Evolutionary conservation across 2,888 invertebrate species (phyloP).

Genomic region (Rhagonycha lutea): DNA sequence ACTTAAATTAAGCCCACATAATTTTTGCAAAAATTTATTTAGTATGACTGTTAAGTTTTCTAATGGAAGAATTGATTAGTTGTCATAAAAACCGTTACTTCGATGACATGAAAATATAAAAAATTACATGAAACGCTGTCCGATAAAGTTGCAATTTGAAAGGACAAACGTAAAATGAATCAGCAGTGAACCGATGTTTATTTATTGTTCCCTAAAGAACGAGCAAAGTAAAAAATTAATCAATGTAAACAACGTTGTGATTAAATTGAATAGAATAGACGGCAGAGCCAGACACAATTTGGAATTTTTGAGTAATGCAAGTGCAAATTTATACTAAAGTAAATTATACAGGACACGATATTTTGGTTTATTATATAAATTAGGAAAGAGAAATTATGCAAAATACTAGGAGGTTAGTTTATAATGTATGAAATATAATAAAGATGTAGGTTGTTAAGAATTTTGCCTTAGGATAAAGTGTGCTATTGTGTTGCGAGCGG

Average conservation of each 20-base stretch:
- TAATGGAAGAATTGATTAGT: constrained; percentile 4
- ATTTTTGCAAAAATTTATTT: background rate
- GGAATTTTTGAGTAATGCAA: background rate
- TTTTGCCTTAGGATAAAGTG: background rate
- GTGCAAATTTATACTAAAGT: background rate
- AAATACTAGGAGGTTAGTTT: background rate
- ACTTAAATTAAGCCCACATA: constrained; percentile 1
- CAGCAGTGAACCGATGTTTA: background rate
- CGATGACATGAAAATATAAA: background rate
- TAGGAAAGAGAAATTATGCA: background rate
- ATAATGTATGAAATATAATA: background rate
- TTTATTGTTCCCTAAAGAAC: background rate
- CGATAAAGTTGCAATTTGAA: background rate
- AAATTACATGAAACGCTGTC: background rate
- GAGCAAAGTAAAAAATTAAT: background rate
- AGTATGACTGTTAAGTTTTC: constrained; percentile 4
- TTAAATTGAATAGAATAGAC: background rate
- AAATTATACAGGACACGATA: background rate
- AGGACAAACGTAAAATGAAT: background rate
- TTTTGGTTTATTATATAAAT: background rate
- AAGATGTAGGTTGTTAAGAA: constrained; percentile 2
- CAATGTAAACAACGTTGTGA: background rate
- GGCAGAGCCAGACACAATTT: background rate
- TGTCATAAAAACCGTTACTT: constrained; percentile 2
- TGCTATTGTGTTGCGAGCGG: background rate